These are phyloP conservation scores for Lucilia sericata DNA, from an alignment of 1,140 invertebrate species.

Conservation along the genomic window DNA sequence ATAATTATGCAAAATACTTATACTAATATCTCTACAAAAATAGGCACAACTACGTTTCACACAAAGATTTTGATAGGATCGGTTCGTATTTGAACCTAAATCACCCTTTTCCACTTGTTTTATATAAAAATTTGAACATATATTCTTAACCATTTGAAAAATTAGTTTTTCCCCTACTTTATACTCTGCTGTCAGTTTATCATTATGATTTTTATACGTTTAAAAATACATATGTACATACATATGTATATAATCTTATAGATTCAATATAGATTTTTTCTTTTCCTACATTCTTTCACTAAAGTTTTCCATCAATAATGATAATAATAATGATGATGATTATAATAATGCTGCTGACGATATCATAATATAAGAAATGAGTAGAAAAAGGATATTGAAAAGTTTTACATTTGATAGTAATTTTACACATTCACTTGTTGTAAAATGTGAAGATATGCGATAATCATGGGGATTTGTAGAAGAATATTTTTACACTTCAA, in stretches of 20 bases:
- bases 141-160: too few relatives aligned
- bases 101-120: too few relatives aligned
- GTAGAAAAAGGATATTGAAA: neutral
- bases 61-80: too few relatives aligned
- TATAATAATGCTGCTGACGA: neutral
- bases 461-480: slow-evolving; percentile 1
- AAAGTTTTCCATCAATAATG: neutral
- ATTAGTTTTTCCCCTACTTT: neutral
- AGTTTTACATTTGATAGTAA: too few relatives aligned
- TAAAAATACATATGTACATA: too few relatives aligned
- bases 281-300: neutral
- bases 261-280: neutral
- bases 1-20: too few relatives aligned
- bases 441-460: neutral
- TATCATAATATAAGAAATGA: neutral
- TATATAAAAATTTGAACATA: too few relatives aligned
- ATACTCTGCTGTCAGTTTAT: neutral
- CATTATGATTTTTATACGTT: neutral
- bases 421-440: too few relatives aligned
- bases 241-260: neutral
- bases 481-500: neutral
- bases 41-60: too few relatives aligned
- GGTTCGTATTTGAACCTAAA: too few relatives aligned
- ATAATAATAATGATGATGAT: neutral
- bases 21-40: too few relatives aligned